A percentile compares a stretch with the other conserved stretches of the same genome.
Conservation (phyloP, 2,888 invertebrate genomes). For the Eupithecia insigniata region DNA sequence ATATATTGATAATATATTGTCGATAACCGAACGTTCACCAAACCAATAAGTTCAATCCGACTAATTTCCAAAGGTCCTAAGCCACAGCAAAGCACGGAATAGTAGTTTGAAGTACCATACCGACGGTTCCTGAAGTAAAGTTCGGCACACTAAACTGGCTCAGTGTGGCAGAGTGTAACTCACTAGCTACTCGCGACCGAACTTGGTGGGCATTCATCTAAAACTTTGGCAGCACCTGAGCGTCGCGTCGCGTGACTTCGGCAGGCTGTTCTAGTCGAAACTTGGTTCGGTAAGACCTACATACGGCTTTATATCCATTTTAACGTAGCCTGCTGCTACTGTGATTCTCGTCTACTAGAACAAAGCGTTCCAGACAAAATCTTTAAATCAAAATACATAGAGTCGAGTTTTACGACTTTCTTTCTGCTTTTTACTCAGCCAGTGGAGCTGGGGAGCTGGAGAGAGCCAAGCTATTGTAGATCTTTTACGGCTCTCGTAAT, state of each 20-base stretch:
- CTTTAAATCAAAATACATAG: slow-evolving; percentile 2
- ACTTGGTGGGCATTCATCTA: slow-evolving; percentile 74
- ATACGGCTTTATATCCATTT: slow-evolving; percentile 24
- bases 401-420: slow-evolving; percentile 7
- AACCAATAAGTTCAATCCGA: not conserved
- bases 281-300: slow-evolving; percentile 33
- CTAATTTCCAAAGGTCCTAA: slow-evolving; percentile 5
- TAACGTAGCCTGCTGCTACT: not conserved
- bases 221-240: slow-evolving; percentile 72
- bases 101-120: slow-evolving; percentile 4
- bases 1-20: no score
- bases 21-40: slow-evolving; percentile 3
- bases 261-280: slow-evolving; percentile 34
- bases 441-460: not conserved
- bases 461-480: slow-evolving; percentile 11
- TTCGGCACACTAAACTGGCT: slow-evolving; percentile 49
- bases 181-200: slow-evolving; percentile 63
- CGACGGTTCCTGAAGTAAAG: slow-evolving; percentile 26
- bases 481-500: slow-evolving; percentile 35
- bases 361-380: not conserved
- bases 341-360: not conserved
- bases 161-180: slow-evolving; percentile 58
- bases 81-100: slow-evolving; percentile 13
- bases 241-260: slow-evolving; percentile 60
- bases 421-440: not conserved